These are phyloP conservation scores for Nicator chloris DNA, from an alignment of 2,113 vertebrate species.

Conservation along the genomic window DNA sequence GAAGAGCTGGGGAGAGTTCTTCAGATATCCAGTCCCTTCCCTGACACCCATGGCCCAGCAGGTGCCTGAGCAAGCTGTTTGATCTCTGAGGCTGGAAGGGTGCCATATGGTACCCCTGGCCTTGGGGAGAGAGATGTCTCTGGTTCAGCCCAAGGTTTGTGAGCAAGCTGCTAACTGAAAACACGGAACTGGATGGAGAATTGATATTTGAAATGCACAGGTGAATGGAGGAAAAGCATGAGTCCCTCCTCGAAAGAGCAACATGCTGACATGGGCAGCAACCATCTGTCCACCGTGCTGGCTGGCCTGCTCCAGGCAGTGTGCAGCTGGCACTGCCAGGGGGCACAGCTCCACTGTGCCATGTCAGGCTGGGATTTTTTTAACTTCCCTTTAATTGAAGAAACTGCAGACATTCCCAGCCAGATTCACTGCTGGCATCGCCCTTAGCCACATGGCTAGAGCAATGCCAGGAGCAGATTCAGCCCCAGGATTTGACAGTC, in stretches of 20 bases:
- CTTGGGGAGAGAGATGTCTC: not conserved
- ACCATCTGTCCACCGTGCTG: not conserved
- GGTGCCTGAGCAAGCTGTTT: not conserved
- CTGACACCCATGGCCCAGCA: not conserved
- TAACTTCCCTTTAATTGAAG: not conserved
- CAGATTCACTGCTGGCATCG: not conserved
- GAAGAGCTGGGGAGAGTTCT: not conserved
- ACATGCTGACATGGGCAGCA: not conserved
- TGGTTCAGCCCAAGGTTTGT: not conserved
- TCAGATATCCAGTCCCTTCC: not conserved
- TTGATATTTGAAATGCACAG: not conserved
- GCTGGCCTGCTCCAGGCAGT: not conserved
- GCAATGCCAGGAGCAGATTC: not conserved
- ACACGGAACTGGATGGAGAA: not conserved
- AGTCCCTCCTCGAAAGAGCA: not conserved
- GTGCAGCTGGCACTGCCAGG: not conserved
- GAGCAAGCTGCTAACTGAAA: not conserved
- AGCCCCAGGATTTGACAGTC: not conserved
- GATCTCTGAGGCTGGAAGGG: not conserved
- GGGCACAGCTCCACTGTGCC: not conserved
- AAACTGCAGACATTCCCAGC: not conserved
- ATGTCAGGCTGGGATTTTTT: fast-evolving
- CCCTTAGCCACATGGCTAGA: not conserved
- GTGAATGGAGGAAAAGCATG: not conserved
- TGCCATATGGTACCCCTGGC: not conserved